Conservation (phyloP, 2,888 invertebrate genomes). For the Urechis unicinctus region DNA sequence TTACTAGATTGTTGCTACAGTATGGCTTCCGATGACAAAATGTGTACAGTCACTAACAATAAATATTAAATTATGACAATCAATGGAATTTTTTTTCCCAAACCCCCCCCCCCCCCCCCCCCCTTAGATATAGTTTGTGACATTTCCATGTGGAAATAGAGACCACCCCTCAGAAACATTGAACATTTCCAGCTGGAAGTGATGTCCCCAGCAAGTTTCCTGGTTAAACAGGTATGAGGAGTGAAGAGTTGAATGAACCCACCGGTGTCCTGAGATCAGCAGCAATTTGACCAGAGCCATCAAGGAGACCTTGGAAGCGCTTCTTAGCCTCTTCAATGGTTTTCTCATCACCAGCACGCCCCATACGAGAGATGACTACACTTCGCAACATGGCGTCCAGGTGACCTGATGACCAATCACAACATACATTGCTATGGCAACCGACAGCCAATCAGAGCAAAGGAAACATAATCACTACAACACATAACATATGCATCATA, state of each 20-base stretch:
- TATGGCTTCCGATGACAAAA: no score
- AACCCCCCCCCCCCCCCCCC: background rate
- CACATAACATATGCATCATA: no score
- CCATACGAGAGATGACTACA: constrained; percentile 74
- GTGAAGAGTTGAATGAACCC: background rate
- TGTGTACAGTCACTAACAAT: no score
- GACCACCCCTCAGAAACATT: no score
- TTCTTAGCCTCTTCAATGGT: constrained; percentile 71
- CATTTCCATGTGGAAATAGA: background rate
- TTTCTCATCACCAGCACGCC: constrained; percentile 71
- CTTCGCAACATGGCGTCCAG: constrained; percentile 78
- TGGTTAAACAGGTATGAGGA: background rate
- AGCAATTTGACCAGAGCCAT: constrained; percentile 55
- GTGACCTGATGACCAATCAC: constrained; percentile 55
- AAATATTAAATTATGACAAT: no score
- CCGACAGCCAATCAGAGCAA: no score
- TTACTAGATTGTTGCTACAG: no score
- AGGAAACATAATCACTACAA: no score
- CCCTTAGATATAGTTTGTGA: background rate
- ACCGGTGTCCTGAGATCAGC: constrained; percentile 81
- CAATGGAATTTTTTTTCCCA: no score
- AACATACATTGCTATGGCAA: background rate
- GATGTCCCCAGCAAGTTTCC: no score
- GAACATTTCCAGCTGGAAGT: no score
- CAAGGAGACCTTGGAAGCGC: constrained; percentile 62